Base-by-base conservation (phyloP, 2,888 invertebrate genomes). In the Galeopsomyia nigrocyanea region DNA sequence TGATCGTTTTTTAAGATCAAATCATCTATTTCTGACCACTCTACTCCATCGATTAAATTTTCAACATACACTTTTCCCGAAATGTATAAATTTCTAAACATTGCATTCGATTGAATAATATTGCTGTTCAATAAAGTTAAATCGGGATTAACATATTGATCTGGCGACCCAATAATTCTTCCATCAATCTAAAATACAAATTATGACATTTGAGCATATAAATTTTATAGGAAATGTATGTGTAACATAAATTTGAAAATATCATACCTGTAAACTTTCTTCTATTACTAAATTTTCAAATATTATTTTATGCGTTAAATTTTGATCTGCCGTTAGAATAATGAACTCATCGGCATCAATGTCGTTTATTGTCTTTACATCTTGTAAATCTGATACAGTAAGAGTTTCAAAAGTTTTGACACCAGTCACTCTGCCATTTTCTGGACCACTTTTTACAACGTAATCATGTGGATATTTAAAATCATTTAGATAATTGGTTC, bases 401-500 rank as follows among this genome's bases (percentile, higher is more conserved):
- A 90, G 72, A 0, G 80, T 82, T 6, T 84, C 82, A 69, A 91
- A 91, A 47, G 77, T 80, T 80, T 91, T 91, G 31, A 80, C 78
- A 0, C 87, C 89, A 56, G 77, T 81, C n/a, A 91, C 84, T 3
- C 82, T 78, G 21, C 85, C 82, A 5, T 80, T 77, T 14, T 77
- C 60, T 9, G 79, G 79, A 14, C 82, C 82, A 76, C 86, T 84
- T 2, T 81, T 80, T 73, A 87, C 81, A 5, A 91, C 79, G 75
- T 87, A 91, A 47, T 89, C 89, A 13, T 86, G 82, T 0, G 90
- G 91, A 80, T 89, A 91, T 62, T 79, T 78, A 0, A 90, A 77
- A 26, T 80, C 80, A 78, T 91, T 91, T 10, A 91, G 80, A 49
- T 77, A 79, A 19, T 83, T 78, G 21, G 88, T 79, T 1, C 80